Evolutionary conservation across 2,797 vertebrate species (phyloP).

Genomic region (Philypnodon macrostomus): DNA sequence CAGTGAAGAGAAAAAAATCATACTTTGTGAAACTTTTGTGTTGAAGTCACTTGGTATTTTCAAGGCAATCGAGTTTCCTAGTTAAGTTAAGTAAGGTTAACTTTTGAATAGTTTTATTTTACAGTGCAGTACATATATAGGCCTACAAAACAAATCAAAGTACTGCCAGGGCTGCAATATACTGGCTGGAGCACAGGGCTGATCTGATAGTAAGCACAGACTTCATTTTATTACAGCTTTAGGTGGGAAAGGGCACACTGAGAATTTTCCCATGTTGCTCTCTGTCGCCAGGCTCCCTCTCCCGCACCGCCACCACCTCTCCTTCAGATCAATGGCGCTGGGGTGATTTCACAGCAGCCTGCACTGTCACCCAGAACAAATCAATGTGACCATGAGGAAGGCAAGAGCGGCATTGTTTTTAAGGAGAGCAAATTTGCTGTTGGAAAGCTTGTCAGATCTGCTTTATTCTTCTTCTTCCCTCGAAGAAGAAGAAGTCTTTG

Average conservation of each 20-base stretch:
- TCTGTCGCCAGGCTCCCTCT: constrained; percentile 65
- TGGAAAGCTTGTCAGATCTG: constrained; percentile 77
- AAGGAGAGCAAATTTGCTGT: constrained; percentile 74
- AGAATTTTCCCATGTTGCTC: constrained; percentile 72
- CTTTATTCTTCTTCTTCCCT: constrained; percentile 65
- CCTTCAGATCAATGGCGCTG: constrained; percentile 75
- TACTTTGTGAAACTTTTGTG: too few relatives aligned
- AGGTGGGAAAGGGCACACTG: constrained; percentile 60
- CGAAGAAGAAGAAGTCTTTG: constrained; percentile 61
- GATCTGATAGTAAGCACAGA: constrained; percentile 64
- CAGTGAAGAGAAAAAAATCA: too few relatives aligned
- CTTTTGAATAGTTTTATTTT: too few relatives aligned
- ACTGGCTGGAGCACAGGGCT: constrained; percentile 49
- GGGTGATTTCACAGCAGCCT: constrained; percentile 74
- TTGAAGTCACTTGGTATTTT: too few relatives aligned
- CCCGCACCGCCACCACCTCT: constrained; percentile 54
- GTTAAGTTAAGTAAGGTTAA: too few relatives aligned
- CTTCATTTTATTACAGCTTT: constrained; percentile 66
- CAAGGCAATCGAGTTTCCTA: too few relatives aligned
- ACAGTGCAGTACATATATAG: constrained; percentile 46
- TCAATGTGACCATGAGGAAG: constrained; percentile 79
- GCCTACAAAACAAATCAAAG: constrained; percentile 70
- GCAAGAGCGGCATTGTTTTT: constrained; percentile 76
- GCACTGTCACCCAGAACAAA: constrained; percentile 78
- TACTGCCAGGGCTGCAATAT: constrained; percentile 36